Base-by-base conservation (phyloP, 2,888 invertebrate genomes). In the Noctua janthe region DNA sequence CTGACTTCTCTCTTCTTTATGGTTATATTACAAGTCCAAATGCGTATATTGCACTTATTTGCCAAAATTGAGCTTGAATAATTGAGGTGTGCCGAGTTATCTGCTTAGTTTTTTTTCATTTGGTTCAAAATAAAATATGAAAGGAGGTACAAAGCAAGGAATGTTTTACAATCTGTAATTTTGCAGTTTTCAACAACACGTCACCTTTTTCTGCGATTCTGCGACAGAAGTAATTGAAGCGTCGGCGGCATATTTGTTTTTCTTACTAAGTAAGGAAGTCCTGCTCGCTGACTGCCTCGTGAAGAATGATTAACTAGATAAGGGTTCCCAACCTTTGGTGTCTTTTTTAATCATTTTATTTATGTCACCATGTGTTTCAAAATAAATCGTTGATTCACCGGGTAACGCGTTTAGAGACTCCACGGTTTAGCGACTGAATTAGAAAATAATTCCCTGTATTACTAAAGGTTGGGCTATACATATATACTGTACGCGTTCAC, bases 161-260 rank as follows among this genome's bases (percentile, higher is more conserved):
- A 83, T 76, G 49, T 83, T 72, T 69, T 70, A 76, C 43, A 87
- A 70, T 54, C 43, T 83, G 56, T 70, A 73, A 83, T 76, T 83
- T 83, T 87, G 87, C 83, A 76, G 84, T 83, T 83, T 70, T 47
- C 78, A 77, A 83, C 67, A 67, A 56, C 47, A 75, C 43, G n/a
- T 35, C 74, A 69, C 47, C 47, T 35, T 35, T 62, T 64, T 47
- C 86, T 83, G 20, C 74, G 56, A 81, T 73, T 85, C 74, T 66
- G 54, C 66, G n/a, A 56, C 20, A 47, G 39, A 84, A 62, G 51
- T 39, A 54, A 54, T 76, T 49, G 51, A 83, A 83, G 71, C n/a
- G 67, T 72, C 67, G 69, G 56, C 76, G 39, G 20, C 39, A 81
- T 66, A 15, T 59, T 73, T 49, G n/a, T 62, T 67, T 23, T 71